These are phyloP conservation scores for Echiichthys vipera DNA, from an alignment of 2,797 vertebrate species.

Conservation along the genomic window DNA sequence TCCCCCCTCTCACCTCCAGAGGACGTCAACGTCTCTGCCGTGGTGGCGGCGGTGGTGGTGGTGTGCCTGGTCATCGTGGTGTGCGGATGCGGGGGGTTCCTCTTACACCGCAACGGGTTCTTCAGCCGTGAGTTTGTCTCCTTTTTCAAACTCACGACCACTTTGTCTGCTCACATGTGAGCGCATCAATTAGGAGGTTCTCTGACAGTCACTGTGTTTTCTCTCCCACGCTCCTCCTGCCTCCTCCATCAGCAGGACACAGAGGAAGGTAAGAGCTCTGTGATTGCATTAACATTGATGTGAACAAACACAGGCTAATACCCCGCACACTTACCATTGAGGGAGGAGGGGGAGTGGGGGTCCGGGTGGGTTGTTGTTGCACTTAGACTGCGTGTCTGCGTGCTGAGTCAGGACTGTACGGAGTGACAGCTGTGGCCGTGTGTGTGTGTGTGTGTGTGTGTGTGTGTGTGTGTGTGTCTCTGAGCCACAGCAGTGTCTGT, in stretches of 20 bases:
- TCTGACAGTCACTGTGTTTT: conserved; percentile 49
- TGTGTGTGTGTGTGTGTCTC: conserved; percentile 40
- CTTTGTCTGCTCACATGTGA: not conserved
- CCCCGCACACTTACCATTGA: conserved; percentile 33
- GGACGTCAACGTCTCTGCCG: conserved; percentile 89
- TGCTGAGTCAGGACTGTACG: conserved; percentile 68
- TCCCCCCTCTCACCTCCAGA: conserved; percentile 77
- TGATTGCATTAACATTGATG: conserved; percentile 79
- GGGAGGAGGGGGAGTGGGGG: not conserved
- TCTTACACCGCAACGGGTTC: conserved; percentile 91
- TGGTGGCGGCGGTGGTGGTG: conserved; percentile 86
- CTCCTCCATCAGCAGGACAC: conserved; percentile 83
- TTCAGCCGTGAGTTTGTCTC: conserved; percentile 91
- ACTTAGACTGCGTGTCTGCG: conserved; percentile 43
- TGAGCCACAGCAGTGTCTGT: conserved; percentile 41
- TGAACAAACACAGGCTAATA: conserved; percentile 65
- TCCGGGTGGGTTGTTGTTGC: conserved; percentile 38
- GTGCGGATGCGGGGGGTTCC: conserved; percentile 88
- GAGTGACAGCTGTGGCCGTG: conserved; percentile 66
- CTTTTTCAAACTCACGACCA: too few relatives aligned
- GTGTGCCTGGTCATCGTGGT: conserved; percentile 84
- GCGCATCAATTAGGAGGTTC: conserved; percentile 3
- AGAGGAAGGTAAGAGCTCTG: conserved; percentile 87
- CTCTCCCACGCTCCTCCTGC: conserved; percentile 1
- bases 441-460: not conserved